Percentiles rank a stretch among this genome's conserved stretches.
phyloP scores from a whole-genome alignment of 2,888 invertebrate species.

The Cheilosia soror region DNA sequence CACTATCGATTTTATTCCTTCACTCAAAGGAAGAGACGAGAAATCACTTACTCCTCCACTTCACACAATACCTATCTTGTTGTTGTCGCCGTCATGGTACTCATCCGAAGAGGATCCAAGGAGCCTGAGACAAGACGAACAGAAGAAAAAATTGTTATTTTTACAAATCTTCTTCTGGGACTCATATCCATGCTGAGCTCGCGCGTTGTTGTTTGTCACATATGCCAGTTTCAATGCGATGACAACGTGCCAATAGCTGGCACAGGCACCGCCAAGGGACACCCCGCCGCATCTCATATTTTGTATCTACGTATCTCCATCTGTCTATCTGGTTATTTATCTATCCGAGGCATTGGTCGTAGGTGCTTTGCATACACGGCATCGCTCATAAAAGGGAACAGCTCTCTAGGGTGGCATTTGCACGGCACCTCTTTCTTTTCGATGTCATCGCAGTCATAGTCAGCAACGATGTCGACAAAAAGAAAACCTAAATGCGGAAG shows the following conservation, averaged over 20 bases:
- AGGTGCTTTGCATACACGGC: slow-evolving; percentile 74
- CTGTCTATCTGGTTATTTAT: slow-evolving; percentile 70
- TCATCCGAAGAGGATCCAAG: not conserved
- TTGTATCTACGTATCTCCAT: slow-evolving; percentile 28
- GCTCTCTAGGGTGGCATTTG: slow-evolving; percentile 72
- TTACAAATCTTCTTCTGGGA: slow-evolving; percentile 60
- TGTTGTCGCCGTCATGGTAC: slow-evolving; percentile 27
- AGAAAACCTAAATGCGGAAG: slow-evolving; percentile 69
- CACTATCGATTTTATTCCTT: slow-evolving; percentile 73
- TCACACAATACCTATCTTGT: slow-evolving; percentile 49
- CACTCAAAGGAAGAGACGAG: slow-evolving; percentile 43
- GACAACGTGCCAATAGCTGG: slow-evolving; percentile 74
- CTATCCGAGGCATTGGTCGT: slow-evolving; percentile 57
- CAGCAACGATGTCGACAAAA: slow-evolving; percentile 51
- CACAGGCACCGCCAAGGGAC: slow-evolving; percentile 10
- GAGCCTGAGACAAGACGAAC: not conserved
- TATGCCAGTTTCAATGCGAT: slow-evolving; percentile 68
- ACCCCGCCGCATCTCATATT: not conserved
- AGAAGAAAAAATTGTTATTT: slow-evolving; percentile 57
- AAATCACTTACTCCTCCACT: slow-evolving; percentile 71
- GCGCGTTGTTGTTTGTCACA: slow-evolving; percentile 66
- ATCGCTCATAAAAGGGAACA: slow-evolving; percentile 72
- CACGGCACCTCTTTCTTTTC: slow-evolving; percentile 56
- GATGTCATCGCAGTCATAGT: slow-evolving; percentile 18
- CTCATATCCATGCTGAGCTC: slow-evolving; percentile 41